Percentiles rank a stretch among this genome's conserved stretches.
phyloP scores from a whole-genome alignment of 2,797 vertebrate species.

The Falco concolor region DNA sequence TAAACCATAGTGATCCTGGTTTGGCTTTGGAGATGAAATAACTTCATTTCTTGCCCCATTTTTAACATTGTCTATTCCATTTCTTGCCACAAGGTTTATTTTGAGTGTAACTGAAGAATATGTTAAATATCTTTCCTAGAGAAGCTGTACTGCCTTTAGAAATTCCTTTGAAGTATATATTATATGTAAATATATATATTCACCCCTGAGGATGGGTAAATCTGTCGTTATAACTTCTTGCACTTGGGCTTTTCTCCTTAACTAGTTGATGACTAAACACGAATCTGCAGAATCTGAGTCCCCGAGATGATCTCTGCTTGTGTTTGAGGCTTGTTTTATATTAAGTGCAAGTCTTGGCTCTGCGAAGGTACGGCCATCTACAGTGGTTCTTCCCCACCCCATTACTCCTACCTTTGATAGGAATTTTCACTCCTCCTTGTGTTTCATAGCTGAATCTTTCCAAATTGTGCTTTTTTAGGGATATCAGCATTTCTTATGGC shows the following conservation, averaged over 20 bases:
- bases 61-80: background rate
- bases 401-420: background rate
- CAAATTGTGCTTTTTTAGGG: background rate
- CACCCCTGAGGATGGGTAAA: background rate
- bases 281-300: background rate
- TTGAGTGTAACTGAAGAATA: background rate
- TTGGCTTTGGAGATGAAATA: background rate
- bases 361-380: background rate
- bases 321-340: background rate
- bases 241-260: background rate
- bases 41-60: background rate
- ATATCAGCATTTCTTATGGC: background rate
- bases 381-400: background rate
- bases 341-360: background rate
- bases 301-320: background rate
- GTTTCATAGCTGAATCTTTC: background rate
- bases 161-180: background rate
- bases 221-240: background rate
- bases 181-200: background rate
- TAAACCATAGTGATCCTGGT: background rate
- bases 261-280: background rate
- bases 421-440: background rate
- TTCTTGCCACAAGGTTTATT: background rate
- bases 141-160: background rate
- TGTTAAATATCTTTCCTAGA: background rate